Base-by-base conservation (phyloP, 2,113 vertebrate species). In the Pseudorhombus dupliciocellatus region DNA sequence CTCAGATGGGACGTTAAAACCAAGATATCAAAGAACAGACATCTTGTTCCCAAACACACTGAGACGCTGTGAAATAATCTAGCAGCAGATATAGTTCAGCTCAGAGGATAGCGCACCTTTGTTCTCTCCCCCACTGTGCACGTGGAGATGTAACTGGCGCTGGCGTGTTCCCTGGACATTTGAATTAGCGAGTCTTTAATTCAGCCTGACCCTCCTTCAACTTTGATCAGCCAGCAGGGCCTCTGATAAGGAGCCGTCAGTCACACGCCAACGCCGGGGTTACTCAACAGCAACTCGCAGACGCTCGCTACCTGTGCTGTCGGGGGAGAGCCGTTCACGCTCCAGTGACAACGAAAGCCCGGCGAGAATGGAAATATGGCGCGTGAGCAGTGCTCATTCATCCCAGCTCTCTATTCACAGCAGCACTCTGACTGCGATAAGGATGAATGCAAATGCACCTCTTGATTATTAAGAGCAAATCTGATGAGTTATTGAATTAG, bases 121-220 rank as follows among this genome's bases (percentile, higher is more conserved):
- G 53, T 7, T 52, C 9, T 37, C 58, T 72, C 25, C 34, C 59
- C 50, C 59, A 56, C 74, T 66, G 66, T 61, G 73, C 70, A 40
- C 1, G 50, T 78, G 66, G 67, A 84, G 84, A 80, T 76, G 46
- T 79, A 88, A 82, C 31, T 66, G 76, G 66, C 34, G 22, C 72
- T 79, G 62, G 59, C 84, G 56, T 89, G 85, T 87, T 89, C 87
- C 79, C 85, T 73, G 87, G 91, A 92, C 89, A 89, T 93, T 93
- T 93, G 92, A 93, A 94, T 94, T 92, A 93, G 88, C 86, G 81
- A 20, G 70, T 89, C 87, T 92, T 93, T 93, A 93, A 93, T 92
- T 92, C 89, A 85, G 63, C 70, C 86, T 93, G 91, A 92, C 90
- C 92, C 89, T 74, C 64, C 88, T 89, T 92, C 86, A 92, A 90